Evolutionary conservation across 2,888 invertebrate genomes (phyloP).

Genomic region (Monopis laevigella): DNA sequence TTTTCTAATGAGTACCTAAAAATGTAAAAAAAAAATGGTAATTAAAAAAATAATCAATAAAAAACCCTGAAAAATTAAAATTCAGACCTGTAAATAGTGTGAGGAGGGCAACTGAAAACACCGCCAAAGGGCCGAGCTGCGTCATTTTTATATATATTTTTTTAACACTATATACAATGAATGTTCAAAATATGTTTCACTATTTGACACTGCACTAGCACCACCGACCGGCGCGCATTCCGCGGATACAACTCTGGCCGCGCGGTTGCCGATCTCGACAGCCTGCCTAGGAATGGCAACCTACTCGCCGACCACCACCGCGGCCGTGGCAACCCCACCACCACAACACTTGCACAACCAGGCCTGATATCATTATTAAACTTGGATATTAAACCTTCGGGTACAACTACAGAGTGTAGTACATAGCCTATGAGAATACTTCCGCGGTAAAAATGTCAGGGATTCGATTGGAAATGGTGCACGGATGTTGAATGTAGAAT

Average conservation of each 20-base stretch:
- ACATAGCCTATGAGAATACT: no score
- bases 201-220: constrained; percentile 53
- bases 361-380: constrained; percentile 12
- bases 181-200: no score
- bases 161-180: no score
- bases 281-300: constrained; percentile 33
- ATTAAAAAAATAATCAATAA: not conserved
- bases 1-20: no score
- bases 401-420: constrained; percentile 1
- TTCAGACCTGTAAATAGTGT: constrained; percentile 45
- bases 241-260: constrained; percentile 33
- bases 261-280: constrained; percentile 57
- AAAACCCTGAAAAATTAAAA: not conserved
- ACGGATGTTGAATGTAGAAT: constrained; percentile 1
- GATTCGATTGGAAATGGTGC: constrained; percentile 25
- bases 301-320: constrained; percentile 4
- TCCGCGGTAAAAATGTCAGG: constrained; percentile 47
- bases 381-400: constrained; percentile 9
- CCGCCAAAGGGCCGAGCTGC: constrained; percentile 45
- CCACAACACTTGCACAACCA: constrained; percentile 9
- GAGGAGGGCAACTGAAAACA: constrained; percentile 33
- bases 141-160: constrained; percentile 32
- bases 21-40: not conserved
- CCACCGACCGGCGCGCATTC: constrained; percentile 47
- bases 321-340: constrained; percentile 5